Base-by-base conservation (phyloP, 2,888 invertebrate genomes). In the Rosalia funebris region DNA sequence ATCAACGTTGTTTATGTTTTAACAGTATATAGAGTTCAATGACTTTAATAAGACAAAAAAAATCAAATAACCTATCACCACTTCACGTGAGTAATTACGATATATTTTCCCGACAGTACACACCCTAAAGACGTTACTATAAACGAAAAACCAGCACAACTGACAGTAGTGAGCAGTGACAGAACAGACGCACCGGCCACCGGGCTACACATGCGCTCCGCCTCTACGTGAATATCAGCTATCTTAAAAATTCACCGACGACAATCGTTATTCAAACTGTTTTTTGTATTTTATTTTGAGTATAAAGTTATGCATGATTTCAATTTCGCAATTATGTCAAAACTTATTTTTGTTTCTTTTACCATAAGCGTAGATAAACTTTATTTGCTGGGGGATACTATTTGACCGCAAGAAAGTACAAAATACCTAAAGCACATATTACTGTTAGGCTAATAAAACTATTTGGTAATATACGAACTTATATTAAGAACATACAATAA, bases 61-160 rank as follows among this genome's bases (percentile, higher is more conserved):
- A 39, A 44, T 12, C 19, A 34, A 39, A n/a, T n/a, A 52, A 34
- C 57, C 25, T 14, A 42, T 52, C 34, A 36, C 41, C 46, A 37
- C 53, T 31, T 52, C 62, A 47, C 62, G 62, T 57, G 46, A 57
- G 46, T 47, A 31, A 48, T 37, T 31, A 44, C 42, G 41, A 45
- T 37, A 19, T 52, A 37, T 60, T 53, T 45, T 50, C 50, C 60
- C 60, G 48, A 60, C 59, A 54, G 64, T 65, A 71, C 74, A 72
- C 72, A 69, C 70, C 74, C 72, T 65, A 63, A 62, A 65, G 68
- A 69, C 69, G 61, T 63, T 59, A 58, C 62, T 68, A 65, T 69
- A 60, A 47, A 60, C 57, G 45, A 62, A 62, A 65, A 65, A 62
- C 72, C 65, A 67, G 65, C 67, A 62, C 70, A 58, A 74, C 74